phyloP scores from a whole-genome alignment of 2,888 invertebrate species.

The Dynastes maya region DNA sequence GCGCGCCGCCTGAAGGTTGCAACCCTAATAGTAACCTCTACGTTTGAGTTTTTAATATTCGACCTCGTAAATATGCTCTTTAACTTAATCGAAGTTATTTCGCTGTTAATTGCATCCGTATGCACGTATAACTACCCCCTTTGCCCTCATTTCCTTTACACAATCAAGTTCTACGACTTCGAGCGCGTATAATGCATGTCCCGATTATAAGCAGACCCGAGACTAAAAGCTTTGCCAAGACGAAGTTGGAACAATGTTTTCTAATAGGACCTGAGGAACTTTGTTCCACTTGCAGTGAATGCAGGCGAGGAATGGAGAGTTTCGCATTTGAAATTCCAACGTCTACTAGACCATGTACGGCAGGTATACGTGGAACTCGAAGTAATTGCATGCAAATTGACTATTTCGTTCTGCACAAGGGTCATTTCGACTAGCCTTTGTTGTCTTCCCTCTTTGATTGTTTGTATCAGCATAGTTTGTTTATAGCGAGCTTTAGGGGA shows the following conservation, averaged over 20 bases:
- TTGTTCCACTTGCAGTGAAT: background rate
- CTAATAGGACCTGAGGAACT: background rate
- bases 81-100: too few species aligned
- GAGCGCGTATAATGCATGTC: too few species aligned
- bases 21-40: background rate
- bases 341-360: background rate
- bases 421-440: conserved; percentile 1
- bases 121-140: too few species aligned
- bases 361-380: background rate
- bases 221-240: too few species aligned
- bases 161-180: too few species aligned
- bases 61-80: background rate
- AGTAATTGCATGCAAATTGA: conserved; percentile 13
- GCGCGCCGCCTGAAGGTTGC: too few species aligned
- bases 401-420: background rate
- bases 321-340: background rate
- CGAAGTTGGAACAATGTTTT: conserved; percentile 15
- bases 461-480: background rate
- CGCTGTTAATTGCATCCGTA: too few species aligned
- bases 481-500: too few species aligned
- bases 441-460: background rate
- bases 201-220: too few species aligned
- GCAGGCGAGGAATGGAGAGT: background rate
- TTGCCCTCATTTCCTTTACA: too few species aligned
- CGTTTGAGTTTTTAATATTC: background rate